Evolutionary conservation across 2,113 vertebrate species (phyloP).

Genomic region (Clinocottus analis): DNA sequence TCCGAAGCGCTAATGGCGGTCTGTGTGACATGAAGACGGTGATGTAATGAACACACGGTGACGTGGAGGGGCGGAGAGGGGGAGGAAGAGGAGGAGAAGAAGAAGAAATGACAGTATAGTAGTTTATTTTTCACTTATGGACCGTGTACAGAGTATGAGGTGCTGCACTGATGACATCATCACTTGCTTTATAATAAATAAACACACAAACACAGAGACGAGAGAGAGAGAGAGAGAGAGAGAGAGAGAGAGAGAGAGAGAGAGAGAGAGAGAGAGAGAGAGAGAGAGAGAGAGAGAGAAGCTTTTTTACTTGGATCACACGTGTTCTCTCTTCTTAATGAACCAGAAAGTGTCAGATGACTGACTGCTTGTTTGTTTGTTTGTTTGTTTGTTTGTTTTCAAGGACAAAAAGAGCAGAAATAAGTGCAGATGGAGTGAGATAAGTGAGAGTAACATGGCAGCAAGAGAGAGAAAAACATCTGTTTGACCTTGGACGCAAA

Average conservation of each 20-base stretch:
- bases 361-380: constrained; percentile 22
- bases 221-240: constrained; percentile 21
- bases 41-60: constrained; percentile 25
- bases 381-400: too few relatives aligned
- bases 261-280: too few relatives aligned
- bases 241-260: constrained; percentile 13
- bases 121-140: constrained; percentile 72
- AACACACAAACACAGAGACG: constrained; percentile 67
- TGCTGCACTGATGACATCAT: constrained; percentile 66
- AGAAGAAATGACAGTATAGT: constrained; percentile 27
- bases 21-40: neutral
- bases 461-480: constrained; percentile 44
- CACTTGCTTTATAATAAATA: constrained; percentile 75
- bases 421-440: constrained; percentile 16
- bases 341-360: neutral
- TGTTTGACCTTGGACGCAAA: constrained; percentile 30
- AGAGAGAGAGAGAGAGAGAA: constrained; percentile 12
- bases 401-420: too few relatives aligned
- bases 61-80: too few relatives aligned
- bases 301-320: constrained; percentile 6
- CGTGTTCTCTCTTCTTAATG: constrained; percentile 16
- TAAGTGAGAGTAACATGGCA: constrained; percentile 51
- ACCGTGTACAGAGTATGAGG: constrained; percentile 68
- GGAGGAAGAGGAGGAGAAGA: neutral
- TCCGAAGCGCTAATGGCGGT: too few relatives aligned